Conservation (phyloP, 2,797 vertebrate species). For the Pseudotriccus pelzelni region DNA sequence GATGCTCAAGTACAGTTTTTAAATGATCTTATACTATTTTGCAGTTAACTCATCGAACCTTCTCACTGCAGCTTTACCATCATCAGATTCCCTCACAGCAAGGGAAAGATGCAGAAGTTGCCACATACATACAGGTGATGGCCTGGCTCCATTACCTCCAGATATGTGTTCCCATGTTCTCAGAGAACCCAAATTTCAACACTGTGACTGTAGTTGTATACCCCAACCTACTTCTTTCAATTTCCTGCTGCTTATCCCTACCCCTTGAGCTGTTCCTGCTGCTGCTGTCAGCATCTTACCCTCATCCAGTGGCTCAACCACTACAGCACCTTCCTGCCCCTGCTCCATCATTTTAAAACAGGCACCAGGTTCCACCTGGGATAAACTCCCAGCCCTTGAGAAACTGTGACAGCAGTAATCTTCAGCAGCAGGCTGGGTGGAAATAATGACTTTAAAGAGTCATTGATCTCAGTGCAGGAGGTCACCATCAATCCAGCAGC, state of each 20-base stretch:
- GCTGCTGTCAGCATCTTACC: not conserved
- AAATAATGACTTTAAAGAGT: not conserved
- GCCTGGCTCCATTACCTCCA: not conserved
- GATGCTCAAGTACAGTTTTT: not conserved
- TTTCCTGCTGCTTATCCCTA: not conserved
- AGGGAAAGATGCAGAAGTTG: not conserved
- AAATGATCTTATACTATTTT: not conserved
- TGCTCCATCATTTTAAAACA: not conserved
- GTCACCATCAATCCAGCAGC: not conserved
- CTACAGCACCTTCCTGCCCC: not conserved
- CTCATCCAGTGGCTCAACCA: not conserved
- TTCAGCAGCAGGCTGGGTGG: not conserved
- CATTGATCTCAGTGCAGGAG: accelerated
- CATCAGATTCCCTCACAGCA: accelerated
- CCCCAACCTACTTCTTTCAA: not conserved
- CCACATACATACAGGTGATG: not conserved
- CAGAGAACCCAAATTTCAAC: not conserved
- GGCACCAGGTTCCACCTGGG: not conserved
- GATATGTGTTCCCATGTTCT: not conserved
- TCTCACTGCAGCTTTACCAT: not conserved
- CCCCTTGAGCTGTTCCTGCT: not conserved
- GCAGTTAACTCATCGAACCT: not conserved
- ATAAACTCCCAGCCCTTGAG: not conserved
- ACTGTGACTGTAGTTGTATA: too few relatives aligned
- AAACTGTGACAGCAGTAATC: not conserved